Evolutionary conservation across 2,888 invertebrate species (phyloP).

Genomic region (Mesorhabditis belari): DNA sequence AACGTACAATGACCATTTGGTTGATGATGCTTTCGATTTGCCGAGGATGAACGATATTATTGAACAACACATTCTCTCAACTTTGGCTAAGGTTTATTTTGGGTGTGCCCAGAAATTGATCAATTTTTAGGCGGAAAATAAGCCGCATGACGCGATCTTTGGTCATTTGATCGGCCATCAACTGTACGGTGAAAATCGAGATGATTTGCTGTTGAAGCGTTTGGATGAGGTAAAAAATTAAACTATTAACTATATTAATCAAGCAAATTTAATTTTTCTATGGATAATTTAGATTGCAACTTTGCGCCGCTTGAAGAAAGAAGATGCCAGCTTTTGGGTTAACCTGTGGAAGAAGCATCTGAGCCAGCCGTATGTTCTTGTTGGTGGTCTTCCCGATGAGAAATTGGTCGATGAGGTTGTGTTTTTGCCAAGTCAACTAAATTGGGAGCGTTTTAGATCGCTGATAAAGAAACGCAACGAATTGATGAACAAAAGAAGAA

Average conservation of each 20-base stretch:
- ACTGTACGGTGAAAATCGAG: conserved; percentile 69
- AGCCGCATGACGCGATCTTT: conserved; percentile 71
- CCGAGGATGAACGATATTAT: too few relatives aligned
- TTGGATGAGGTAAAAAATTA: conserved; percentile 22
- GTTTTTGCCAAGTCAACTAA: background rate
- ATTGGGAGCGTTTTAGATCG: conserved; percentile 12
- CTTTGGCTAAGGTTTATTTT: too few relatives aligned
- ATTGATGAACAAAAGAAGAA: conserved; percentile 64
- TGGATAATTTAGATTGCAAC: conserved; percentile 10
- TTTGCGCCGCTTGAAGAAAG: conserved; percentile 59
- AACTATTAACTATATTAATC: background rate
- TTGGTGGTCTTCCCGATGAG: conserved; percentile 63
- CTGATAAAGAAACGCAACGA: conserved; percentile 67
- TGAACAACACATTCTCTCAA: too few relatives aligned
- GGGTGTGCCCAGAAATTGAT: too few relatives aligned
- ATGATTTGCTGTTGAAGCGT: conserved; percentile 20
- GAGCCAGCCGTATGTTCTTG: conserved; percentile 43
- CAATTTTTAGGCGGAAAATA: conserved; percentile 60
- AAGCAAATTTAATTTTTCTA: background rate
- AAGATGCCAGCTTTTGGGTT: conserved; percentile 68
- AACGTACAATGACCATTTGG: too few relatives aligned
- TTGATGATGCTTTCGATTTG: too few relatives aligned
- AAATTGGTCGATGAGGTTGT: conserved; percentile 63
- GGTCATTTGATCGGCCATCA: conserved; percentile 75
- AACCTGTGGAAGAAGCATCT: conserved; percentile 59